Percentiles rank a stretch among this genome's conserved stretches.
Evolutionary conservation across 2,113 vertebrate species (phyloP).

Genomic region (Engraulis encrasicolus): DNA sequence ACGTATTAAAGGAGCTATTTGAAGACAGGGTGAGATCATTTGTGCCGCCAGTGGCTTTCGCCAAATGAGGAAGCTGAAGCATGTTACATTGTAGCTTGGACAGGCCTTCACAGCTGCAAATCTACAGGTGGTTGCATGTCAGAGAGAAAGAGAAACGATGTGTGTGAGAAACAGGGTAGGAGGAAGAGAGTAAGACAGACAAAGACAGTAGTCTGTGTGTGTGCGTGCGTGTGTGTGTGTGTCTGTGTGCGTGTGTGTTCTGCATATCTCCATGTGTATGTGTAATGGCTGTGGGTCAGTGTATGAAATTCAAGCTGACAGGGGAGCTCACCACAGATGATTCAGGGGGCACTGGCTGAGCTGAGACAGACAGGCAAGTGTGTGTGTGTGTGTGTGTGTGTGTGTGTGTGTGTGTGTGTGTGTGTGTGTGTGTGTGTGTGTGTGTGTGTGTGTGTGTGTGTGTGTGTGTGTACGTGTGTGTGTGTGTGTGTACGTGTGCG

Average conservation of each 20-base stretch:
- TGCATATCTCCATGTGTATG: neutral
- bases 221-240: neutral
- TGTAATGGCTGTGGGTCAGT: neutral
- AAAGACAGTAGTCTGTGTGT: neutral
- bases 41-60: too few species aligned
- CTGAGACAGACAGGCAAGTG: neutral
- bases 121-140: too few species aligned
- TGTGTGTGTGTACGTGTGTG: too few species aligned
- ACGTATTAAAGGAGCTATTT: too few species aligned
- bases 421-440: neutral
- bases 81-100: too few species aligned
- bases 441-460: neutral
- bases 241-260: neutral
- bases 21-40: too few species aligned
- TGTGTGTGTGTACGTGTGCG: neutral
- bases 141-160: neutral
- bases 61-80: too few species aligned
- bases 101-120: too few species aligned
- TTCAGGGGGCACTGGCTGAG: neutral
- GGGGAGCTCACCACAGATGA: conserved; percentile 23
- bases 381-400: neutral
- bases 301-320: conserved; percentile 16
- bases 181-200: neutral
- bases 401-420: neutral
- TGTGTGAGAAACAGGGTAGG: neutral